These are phyloP conservation scores for Sebastes oblongus DNA, from an alignment of 2,797 vertebrate genomes.

Conservation along the genomic window DNA sequence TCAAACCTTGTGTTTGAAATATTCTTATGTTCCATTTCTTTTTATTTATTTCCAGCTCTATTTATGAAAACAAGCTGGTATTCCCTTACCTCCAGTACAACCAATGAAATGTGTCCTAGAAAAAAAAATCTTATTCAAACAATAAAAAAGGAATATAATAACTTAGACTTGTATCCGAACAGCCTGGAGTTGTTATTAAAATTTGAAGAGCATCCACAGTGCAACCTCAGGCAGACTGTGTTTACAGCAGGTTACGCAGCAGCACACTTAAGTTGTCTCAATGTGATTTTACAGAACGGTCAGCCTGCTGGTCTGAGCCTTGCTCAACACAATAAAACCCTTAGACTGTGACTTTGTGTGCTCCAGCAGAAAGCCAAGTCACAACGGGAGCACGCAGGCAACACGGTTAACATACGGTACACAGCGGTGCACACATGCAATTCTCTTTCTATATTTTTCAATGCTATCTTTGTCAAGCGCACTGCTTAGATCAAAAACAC, in stretches of 20 bases:
- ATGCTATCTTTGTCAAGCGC: not conserved
- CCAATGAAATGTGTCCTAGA: conserved; percentile 23
- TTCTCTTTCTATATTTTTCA: conserved; percentile 31
- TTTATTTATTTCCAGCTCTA: not conserved
- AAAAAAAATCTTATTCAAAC: conserved; percentile 27
- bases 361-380: not conserved
- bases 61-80: conserved; percentile 14
- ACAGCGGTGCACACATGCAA: conserved; percentile 18
- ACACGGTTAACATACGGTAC: not conserved
- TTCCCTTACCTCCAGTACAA: not conserved
- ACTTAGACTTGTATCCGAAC: conserved; percentile 5
- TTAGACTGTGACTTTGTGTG: conserved; percentile 13
- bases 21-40: not conserved
- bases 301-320: conserved; percentile 20
- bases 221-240: conserved; percentile 22
- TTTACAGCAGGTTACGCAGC: conserved; percentile 48
- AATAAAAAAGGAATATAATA: conserved; percentile 45
- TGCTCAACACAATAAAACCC: conserved; percentile 11
- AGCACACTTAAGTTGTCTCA: conserved; percentile 18
- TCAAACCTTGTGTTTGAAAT: not conserved
- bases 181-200: conserved; percentile 46
- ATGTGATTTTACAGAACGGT: conserved; percentile 36
- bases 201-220: conserved; percentile 37
- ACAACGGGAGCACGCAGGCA: not conserved
- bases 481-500: conserved; percentile 46